Percentiles rank a stretch among this genome's conserved stretches.
Conservation (phyloP, 1,140 invertebrate species). For the Aphaenogaster floridana region DNA sequence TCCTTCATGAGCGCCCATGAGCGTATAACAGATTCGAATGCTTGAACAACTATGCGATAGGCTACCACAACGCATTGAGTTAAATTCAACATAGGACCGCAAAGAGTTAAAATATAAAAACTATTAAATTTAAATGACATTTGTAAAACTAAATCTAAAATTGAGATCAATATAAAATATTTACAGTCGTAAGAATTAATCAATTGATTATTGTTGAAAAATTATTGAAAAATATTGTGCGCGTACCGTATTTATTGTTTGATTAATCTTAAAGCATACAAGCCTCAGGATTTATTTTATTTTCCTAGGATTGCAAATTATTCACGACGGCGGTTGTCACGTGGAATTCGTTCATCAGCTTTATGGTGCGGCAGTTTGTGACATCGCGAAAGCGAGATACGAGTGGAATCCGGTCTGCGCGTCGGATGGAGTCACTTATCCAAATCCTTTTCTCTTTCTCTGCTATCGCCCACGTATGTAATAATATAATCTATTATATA, state of each 20-base stretch:
- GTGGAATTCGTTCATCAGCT: constrained; percentile 73
- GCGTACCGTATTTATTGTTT: background rate
- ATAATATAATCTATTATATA: background rate
- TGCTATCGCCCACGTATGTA: constrained; percentile 70
- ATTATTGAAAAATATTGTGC: background rate
- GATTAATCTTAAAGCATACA: background rate
- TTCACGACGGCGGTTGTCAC: constrained; percentile 79
- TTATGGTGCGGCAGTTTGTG: constrained; percentile 67
- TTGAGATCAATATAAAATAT: constrained; percentile 16
- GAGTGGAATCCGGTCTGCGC: constrained; percentile 83
- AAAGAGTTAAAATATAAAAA: background rate
- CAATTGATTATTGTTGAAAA: background rate
- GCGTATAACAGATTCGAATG: too few relatives aligned
- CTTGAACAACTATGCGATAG: too few relatives aligned
- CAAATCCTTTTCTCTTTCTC: constrained; percentile 81
- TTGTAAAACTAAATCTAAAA: background rate
- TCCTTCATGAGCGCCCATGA: too few relatives aligned
- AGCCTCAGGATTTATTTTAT: background rate
- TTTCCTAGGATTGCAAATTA: constrained; percentile 75
- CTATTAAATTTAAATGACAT: background rate
- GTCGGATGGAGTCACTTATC: constrained; percentile 78
- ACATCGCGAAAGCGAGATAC: constrained; percentile 76
- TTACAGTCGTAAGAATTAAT: background rate
- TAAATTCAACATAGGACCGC: too few relatives aligned
- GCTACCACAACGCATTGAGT: too few relatives aligned